phyloP scores from a whole-genome alignment of 2,888 invertebrate genomes.

The Steinernema scapterisci region DNA sequence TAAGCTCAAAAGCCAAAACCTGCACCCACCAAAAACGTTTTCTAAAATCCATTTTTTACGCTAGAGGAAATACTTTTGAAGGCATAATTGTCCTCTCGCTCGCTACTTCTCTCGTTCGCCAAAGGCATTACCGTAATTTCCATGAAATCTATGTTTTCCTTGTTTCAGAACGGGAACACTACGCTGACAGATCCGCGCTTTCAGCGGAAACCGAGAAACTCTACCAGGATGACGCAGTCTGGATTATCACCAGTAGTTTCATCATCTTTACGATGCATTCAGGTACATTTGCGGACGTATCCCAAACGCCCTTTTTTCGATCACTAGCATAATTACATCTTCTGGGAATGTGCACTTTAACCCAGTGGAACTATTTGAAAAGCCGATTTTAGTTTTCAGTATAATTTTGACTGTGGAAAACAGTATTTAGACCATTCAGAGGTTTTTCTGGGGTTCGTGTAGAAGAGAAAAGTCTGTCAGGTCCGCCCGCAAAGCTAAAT shows the following conservation, averaged over 20 bases:
- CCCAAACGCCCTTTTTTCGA: too few relatives aligned
- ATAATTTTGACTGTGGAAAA: too few relatives aligned
- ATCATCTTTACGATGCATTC: conserved; percentile 66
- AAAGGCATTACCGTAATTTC: conserved; percentile 7
- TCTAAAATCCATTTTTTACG: not conserved
- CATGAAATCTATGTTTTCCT: too few relatives aligned
- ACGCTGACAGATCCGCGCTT: not conserved
- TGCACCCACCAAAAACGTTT: not conserved
- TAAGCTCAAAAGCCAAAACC: too few relatives aligned
- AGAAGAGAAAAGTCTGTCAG: too few relatives aligned
- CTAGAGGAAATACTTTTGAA: not conserved
- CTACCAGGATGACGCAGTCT: conserved; percentile 61
- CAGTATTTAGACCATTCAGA: too few relatives aligned
- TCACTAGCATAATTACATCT: too few relatives aligned
- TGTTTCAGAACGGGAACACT: conserved; percentile 11
- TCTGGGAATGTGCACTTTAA: too few relatives aligned
- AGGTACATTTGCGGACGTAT: conserved; percentile 39
- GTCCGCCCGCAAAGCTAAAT: too few relatives aligned
- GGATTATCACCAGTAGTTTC: conserved; percentile 62
- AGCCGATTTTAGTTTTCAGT: too few relatives aligned
- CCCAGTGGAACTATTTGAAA: too few relatives aligned
- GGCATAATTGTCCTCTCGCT: not conserved
- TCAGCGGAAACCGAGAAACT: conserved; percentile 21
- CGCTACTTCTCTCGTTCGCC: not conserved
- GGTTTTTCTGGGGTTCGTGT: too few relatives aligned